Evolutionary conservation across 2,888 invertebrate species (phyloP), one percentile per base, ranked within the genome.

Genomic region (Brenthis daphne): DNA sequence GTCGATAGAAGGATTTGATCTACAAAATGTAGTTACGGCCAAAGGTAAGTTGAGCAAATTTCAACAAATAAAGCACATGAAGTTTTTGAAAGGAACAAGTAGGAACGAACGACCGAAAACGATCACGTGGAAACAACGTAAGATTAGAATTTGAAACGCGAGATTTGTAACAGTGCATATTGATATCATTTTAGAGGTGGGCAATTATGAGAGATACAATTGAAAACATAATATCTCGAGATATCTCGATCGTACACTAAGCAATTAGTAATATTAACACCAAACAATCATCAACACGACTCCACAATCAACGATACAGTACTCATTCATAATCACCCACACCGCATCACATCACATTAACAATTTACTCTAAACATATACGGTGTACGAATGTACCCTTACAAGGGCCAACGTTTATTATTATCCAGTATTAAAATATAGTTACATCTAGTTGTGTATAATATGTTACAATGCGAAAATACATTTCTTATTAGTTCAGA

Each of bases 381-480:
- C 81, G 78, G 86, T 89, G 86, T 88, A 89, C 85, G 82, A 85
- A 77, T 79, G 80, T 78, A 85, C 88, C 83, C 82, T 82, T 85
- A 85, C 80, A 82, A 79, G 87, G 89, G 85, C 82, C 85, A 89
- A 91, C 89, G 86, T 74, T 68, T 66, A 43, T 43, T 43, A 74
- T 72, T 70, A 73, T 87, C 75, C 85, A 82, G 86, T 92, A 91
- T 81, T 91, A 91, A 92, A 92, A 92, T 91, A 91, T 89, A 86
- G 88, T 83, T 85, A 84, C 79, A 85, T 81, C 90, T 92, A 91
- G 84, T 80, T 43, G 91, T 92, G 92, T 91, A 88, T 88, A 89
- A 78, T 86, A 86, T 84, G 85, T 86, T 89, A 92, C 90, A 90
- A 90, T 91, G 92, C 84, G 90, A 92, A 92, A 92, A 92, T 91